A percentile compares a stretch with the other conserved stretches of the same genome.
These are phyloP conservation scores for Heteromormyrus szaboi DNA, from an alignment of 2,797 vertebrate species.

Conservation along the genomic window DNA sequence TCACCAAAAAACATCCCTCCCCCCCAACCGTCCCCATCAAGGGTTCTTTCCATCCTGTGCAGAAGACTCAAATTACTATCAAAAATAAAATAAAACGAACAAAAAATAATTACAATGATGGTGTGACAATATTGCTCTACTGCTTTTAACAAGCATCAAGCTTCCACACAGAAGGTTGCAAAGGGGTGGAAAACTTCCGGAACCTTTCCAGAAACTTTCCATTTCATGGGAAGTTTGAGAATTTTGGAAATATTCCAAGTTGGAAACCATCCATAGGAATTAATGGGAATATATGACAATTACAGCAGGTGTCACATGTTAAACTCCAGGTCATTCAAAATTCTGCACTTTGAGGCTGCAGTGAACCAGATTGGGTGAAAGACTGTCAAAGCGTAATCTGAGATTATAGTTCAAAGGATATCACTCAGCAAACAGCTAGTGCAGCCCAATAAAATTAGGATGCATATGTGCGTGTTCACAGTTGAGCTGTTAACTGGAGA, in stretches of 20 bases:
- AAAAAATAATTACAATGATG: neutral
- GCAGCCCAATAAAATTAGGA: neutral
- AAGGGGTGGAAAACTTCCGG: neutral
- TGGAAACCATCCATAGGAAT: neutral
- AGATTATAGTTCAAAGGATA: slow-evolving; percentile 25
- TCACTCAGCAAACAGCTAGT: neutral
- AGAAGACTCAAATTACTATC: neutral
- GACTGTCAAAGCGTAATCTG: slow-evolving; percentile 23
- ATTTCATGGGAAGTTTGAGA: neutral
- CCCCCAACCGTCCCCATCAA: neutral
- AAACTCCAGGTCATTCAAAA: slow-evolving; percentile 26
- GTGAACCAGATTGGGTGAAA: too few species aligned
- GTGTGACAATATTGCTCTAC: neutral
- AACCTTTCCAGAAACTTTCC: neutral
- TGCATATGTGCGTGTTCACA: neutral
- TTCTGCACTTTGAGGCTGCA: neutral
- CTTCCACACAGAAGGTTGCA: neutral
- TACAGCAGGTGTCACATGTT: neutral
- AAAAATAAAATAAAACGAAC: neutral
- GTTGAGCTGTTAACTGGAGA: neutral
- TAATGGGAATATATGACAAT: neutral
- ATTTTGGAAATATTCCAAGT: neutral
- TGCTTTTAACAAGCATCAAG: neutral
- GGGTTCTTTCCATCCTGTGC: neutral
- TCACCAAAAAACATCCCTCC: neutral